Evolutionary conservation across 2,113 vertebrate species (phyloP), one percentile per base, ranked within the genome.

Genomic region (Anolis sagrei): DNA sequence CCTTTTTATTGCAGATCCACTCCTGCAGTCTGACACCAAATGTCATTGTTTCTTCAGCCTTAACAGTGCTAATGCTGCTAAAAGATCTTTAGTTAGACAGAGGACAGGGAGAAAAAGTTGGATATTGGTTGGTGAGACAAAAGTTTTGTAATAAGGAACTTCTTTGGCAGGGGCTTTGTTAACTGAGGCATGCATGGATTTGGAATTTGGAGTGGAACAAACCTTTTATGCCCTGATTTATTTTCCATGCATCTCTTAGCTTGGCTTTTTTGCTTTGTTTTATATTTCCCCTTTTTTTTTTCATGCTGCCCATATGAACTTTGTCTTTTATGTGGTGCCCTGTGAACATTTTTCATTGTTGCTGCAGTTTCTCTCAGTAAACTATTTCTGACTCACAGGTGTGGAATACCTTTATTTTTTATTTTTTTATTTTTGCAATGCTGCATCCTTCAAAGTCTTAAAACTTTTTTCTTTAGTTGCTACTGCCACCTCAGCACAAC

Each of bases 401-500:
- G 66, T 84, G 76, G 90, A 87, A 88, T 80, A 23, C 7, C 7
- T 27, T 1, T 54, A 23, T 32, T 36, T 86, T 83, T 79, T 79
- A 7, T 7, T 44, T 64, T 16, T 66, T 66, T 66, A 10, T 86
- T 92, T 79, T 39, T 27, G 87, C 27, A 36, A 9, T 64, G 74
- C 85, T 83, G 81, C 87, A 78, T 88, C 54, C 85, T 90, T 90
- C 90, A 84, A 84, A 89, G 87, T 92, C 89, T 90, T 66, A 78
- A 14, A 87, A 62, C 88, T 90, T 86, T 81, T 16, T 79, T 85
- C 51, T 29, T 69, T 49, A 69, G 1, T 29, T 81, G n/a, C 44
- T 19, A 2, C 29, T 3, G 7, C 78, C 70, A 80, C 58, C 29
- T 90, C 9, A 0, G 27, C 78, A 27, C 70, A 64, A 19, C 62